Evolutionary conservation across 2,888 invertebrate species (phyloP), one percentile per base, ranked within the genome.

Genomic region (Corbicula japonica): DNA sequence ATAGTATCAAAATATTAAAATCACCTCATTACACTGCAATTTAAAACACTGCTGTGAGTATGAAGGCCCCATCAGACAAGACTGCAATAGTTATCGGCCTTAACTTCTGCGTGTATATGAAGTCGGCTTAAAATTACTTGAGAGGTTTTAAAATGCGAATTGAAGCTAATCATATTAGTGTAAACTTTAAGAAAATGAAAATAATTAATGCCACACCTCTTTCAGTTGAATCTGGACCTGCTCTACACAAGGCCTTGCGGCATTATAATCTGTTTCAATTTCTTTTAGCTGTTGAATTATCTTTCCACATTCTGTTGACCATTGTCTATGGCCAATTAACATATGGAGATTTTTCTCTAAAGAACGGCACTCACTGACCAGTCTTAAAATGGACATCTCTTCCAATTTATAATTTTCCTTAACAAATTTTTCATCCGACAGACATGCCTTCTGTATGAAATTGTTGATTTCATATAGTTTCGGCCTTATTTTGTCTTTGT

Each of bases 281-380:
- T 73, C 69, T n/a, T 32, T 54, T 35, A 68, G 50, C 28, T 69
- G 63, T n/a, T 69, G 65, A 58, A 78, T 50, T 12, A 30, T 12
- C 48, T 18, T 21, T 2, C 56, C 44, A 6, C 68, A 58, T 8
- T 15, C 44, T 23, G 15, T 34, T 10, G 68, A 52, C 78, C 78
- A 78, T 3, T 10, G 10, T n/a, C 60, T 34, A 21, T 50, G 63
- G 6, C 30, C 32, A 28, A 78, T 50, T 52, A 73, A 21, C 10
- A 63, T 15, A 23, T 69, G 48, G 6, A 70, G 28, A 21, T 73
- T 70, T 34, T 30, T 63, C 56, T 78, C 73, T 28, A 69, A 41
- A 32, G 26, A 44, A 0, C 44, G 21, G 18, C 35, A 50, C 1
- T n/a, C 34, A 15, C 12, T 58, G 5, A 48, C 30, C 52, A 75